Evolutionary conservation across 2,888 invertebrate genomes (phyloP).

Genomic region (Ochropleura leucogaster): DNA sequence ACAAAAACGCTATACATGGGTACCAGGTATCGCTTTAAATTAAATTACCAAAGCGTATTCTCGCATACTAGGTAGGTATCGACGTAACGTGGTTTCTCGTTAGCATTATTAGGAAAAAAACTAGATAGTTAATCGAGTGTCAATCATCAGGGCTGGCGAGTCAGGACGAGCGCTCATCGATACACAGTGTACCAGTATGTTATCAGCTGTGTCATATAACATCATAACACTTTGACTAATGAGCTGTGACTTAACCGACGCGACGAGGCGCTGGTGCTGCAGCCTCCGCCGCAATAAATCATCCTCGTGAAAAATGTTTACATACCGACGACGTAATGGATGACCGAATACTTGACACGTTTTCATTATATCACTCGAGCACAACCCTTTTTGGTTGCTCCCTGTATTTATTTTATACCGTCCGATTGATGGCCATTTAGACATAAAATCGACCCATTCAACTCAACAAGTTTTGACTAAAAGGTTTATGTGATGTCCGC

Average conservation of each 20-base stretch:
- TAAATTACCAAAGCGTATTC: not conserved
- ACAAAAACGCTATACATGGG: not conserved
- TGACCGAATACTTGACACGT: slow-evolving; percentile 52
- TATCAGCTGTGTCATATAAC: slow-evolving; percentile 41
- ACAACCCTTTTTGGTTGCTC: slow-evolving; percentile 45
- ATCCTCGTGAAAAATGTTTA: slow-evolving; percentile 60
- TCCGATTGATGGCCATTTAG: slow-evolving; percentile 37
- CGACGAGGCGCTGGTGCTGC: slow-evolving; percentile 35
- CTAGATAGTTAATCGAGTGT: slow-evolving; percentile 46
- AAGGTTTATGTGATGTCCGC: slow-evolving; percentile 4
- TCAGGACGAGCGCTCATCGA: slow-evolving; percentile 27
- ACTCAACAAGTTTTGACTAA: not conserved
- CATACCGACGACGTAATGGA: slow-evolving; percentile 55
- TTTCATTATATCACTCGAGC: slow-evolving; percentile 49
- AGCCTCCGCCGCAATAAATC: slow-evolving; percentile 61
- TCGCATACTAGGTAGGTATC: not conserved
- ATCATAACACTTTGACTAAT: slow-evolving; percentile 66
- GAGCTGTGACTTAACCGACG: slow-evolving; percentile 62
- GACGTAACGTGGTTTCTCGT: slow-evolving; percentile 5
- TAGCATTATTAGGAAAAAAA: slow-evolving; percentile 41
- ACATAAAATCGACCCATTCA: slow-evolving; percentile 22
- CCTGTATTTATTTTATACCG: slow-evolving; percentile 45
- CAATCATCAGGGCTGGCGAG: slow-evolving; percentile 21
- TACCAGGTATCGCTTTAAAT: slow-evolving; percentile 19
- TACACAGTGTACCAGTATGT: slow-evolving; percentile 18